Percentiles rank a stretch among this genome's conserved stretches.
Conservation (phyloP, 2,113 vertebrate species). For the Callipepla squamata region DNA sequence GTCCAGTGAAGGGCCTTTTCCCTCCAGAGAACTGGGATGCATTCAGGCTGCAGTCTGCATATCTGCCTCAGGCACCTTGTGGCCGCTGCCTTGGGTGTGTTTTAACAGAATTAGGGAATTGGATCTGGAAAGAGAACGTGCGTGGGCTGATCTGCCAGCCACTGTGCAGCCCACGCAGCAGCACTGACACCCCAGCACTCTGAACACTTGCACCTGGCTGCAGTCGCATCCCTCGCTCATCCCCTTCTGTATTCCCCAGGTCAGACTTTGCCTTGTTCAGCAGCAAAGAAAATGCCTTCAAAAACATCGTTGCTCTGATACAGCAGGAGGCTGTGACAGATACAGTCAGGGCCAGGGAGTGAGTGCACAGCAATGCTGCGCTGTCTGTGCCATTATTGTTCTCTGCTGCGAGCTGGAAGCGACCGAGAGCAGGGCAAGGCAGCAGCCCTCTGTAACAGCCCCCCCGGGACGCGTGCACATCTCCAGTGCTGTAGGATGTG, state of each 20-base stretch:
- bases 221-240: neutral
- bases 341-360: neutral
- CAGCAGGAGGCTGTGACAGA: constrained; percentile 22
- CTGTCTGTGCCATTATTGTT: constrained; percentile 60
- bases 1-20: neutral
- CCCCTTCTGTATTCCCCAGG: neutral
- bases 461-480: neutral
- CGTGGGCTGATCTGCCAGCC: neutral
- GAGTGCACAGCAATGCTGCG: neutral
- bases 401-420: constrained; percentile 49
- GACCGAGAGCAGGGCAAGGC: neutral
- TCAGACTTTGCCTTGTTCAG: constrained; percentile 20
- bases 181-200: neutral
- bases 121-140: neutral
- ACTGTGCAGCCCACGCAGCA: neutral
- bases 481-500: neutral
- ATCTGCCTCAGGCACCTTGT: neutral
- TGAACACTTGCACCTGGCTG: rapidly evolving
- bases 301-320: rapidly evolving
- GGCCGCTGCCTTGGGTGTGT: neutral
- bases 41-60: neutral
- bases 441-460: neutral
- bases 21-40: neutral
- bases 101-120: neutral
- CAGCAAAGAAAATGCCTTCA: neutral